Evolutionary conservation across 1,140 invertebrate species (phyloP), one percentile per base, ranked within the genome.

Genomic region (Goniozus legneri): DNA sequence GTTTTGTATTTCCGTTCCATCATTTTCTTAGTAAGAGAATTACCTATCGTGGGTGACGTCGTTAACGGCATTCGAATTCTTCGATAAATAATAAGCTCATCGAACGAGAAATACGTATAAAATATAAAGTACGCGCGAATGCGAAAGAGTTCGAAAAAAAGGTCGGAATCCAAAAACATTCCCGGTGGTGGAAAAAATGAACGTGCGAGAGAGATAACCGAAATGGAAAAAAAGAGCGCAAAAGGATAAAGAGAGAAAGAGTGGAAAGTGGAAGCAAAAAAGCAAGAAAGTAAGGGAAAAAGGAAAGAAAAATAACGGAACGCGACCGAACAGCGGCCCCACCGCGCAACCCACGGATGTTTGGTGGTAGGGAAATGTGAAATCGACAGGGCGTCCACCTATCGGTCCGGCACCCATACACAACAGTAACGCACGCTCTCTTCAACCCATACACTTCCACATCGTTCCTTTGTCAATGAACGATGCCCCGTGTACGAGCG

Each of bases 381-480:
- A 68, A 70, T 69, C 63, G 67, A 70, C 67, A 66, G 67, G 59
- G 56, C 67, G 58, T 65, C 66, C 66, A 68, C 63, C 67, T 67
- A 70, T 70, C 59, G 67, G 63, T 60, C 52, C 56, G 58, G 60
- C 62, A 49, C 37, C 42, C 47, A 47, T 59, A 55, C 42, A 57
- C 55, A 47, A 34, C 55, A 42, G 55, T 40, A 46, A 47, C 56
- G 51, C 44, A 57, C 37, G 44, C 32, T 40, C 50, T 45, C 44
- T 42, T 47, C 33, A 58, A 57, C 50, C 52, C 56, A 27, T 22
- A 38, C 47, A 10, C 13, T 16, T 27, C 24, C 24, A 10, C 24
- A 27, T n/a, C 39, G 20, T 45, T 43, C 34, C 54, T 56, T 57
- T 57, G 54, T 56, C 55, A 48, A 38, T 48, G 54, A 52, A 55